Conservation (phyloP, 2,113 vertebrate species). For the Rhabdomys dilectus region DNA sequence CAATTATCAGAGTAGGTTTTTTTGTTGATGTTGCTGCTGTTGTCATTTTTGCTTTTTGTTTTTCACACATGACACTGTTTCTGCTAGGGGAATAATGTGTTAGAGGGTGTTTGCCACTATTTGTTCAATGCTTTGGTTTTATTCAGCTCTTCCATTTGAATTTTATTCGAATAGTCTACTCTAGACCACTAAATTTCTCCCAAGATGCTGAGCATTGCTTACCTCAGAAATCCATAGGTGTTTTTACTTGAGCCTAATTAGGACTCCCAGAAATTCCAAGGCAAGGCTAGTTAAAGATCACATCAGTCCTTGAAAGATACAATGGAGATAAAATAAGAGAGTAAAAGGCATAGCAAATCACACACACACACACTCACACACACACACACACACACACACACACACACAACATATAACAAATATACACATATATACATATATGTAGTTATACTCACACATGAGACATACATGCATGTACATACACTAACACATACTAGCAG, state of each 20-base stretch:
- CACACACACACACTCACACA: background rate
- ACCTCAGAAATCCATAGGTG: background rate
- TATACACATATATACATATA: background rate
- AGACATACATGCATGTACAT: background rate
- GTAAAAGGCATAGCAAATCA: background rate
- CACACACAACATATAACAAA: background rate
- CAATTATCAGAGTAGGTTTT: background rate
- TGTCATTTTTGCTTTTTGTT: background rate
- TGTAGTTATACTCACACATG: background rate
- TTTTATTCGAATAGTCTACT: background rate
- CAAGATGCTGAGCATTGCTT: background rate
- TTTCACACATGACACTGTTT: background rate
- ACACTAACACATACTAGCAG: background rate
- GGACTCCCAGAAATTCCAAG: background rate
- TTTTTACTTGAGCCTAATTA: background rate
- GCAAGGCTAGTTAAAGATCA: background rate
- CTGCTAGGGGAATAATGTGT: background rate
- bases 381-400: too few relatives aligned
- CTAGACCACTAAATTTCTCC: background rate
- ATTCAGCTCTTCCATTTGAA: background rate
- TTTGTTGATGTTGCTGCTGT: background rate
- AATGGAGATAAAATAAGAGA: background rate
- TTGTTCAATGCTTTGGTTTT: background rate
- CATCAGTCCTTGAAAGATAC: background rate
- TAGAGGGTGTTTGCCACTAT: background rate